These are phyloP conservation scores for Brienomyrus longianalis DNA, from an alignment of 2,113 vertebrate genomes.

Conservation along the genomic window DNA sequence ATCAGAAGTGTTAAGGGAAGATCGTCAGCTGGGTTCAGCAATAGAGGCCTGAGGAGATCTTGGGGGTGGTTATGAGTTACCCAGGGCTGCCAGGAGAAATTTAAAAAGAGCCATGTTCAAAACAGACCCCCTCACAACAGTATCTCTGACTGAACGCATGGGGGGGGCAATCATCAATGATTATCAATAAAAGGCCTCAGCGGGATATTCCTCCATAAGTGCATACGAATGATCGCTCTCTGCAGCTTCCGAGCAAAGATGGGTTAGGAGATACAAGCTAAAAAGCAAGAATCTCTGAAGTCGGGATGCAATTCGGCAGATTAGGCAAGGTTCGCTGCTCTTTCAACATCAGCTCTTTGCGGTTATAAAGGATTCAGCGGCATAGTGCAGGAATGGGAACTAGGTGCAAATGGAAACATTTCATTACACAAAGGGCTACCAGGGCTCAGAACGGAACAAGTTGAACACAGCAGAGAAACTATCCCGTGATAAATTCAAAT, in stretches of 20 bases:
- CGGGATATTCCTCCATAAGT: neutral
- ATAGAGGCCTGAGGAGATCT: neutral
- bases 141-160: neutral
- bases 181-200: neutral
- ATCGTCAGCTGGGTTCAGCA: neutral
- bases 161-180: neutral
- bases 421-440: neutral
- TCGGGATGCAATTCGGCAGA: neutral
- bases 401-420: neutral
- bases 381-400: neutral
- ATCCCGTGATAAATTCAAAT: neutral
- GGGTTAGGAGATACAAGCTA: neutral
- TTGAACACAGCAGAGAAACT: neutral
- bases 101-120: neutral
- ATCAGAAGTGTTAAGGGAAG: neutral
- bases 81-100: neutral
- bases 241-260: neutral
- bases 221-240: neutral
- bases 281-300: neutral
- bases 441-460: neutral
- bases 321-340: neutral
- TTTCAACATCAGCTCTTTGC: neutral
- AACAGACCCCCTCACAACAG: neutral
- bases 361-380: neutral
- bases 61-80: neutral